Base-by-base conservation (phyloP, 1,140 invertebrate species). In the Phortica variegata region DNA sequence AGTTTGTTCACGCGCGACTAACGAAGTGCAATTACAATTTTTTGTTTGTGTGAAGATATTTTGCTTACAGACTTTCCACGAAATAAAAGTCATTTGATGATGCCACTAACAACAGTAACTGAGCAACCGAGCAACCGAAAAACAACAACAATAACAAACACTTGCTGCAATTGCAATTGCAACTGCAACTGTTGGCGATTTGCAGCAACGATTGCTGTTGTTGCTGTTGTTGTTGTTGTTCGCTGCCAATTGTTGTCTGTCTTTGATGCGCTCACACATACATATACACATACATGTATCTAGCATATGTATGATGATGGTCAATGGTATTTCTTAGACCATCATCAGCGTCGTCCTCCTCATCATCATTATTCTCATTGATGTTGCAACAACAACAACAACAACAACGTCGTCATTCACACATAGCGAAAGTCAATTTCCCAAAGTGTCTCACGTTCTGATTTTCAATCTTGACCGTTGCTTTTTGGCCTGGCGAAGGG, bases 361-460 rank as follows among this genome's bases (percentile, higher is more conserved):
- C 26, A 7, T 29, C 12, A 12, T 29, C 26, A 29, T 29, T 12
- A 29, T 29, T 29, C 26, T 12, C 12, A 29, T 12, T 29, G 6
- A 7, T 29, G 26, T 29, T 29, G 26, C 26, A 29, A 7, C 12
- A 29, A 29, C 12, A 6, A 7, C 26, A 29, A 29, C 6, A 6
- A 7, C 6, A 29, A 29, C 12, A 29, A 29, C 6, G 6, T 29
- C 6, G 26, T 12, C 12, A 7, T 29, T 6, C 26, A 6, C 6
- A 29, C 13, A 15, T n/a, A 34, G 13, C 6, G 13, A 34, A 9
- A 34, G 8, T 34, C 5, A 4, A 8, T 54, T 45, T 56, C 60
- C 54, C 50, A 65, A 61, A 65, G 54, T 65, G 58, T 65, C 61
- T 65, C 61, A 65, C 61, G 61, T 65, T 65, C 61, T 65, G 58